Percentiles rank a stretch among this genome's conserved stretches.
These are phyloP conservation scores for Montipora sp. DNA, from an alignment of 64 coral and sea anemone genomes.

Conservation along the genomic window DNA sequence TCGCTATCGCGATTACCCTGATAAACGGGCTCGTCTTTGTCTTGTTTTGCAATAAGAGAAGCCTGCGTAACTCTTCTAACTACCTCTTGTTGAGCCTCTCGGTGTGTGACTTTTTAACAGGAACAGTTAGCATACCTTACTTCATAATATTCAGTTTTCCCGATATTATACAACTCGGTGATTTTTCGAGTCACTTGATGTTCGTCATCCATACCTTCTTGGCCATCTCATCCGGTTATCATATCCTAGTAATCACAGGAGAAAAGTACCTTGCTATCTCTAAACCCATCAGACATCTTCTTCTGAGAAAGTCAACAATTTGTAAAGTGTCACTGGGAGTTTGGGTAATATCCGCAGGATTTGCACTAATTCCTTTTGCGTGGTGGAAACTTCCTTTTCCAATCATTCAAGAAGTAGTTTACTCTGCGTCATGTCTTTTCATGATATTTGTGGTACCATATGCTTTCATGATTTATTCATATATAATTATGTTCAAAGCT, in stretches of 20 bases:
- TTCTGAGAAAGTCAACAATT: background rate
- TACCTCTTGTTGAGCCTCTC: conserved; percentile 78
- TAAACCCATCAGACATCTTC: conserved; percentile 40
- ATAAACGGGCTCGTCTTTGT: conserved; percentile 73
- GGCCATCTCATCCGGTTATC: conserved; percentile 36
- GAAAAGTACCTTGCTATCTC: conserved; percentile 61
- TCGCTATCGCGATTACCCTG: conserved; percentile 37
- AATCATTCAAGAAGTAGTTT: background rate
- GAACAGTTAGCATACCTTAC: conserved; percentile 57
- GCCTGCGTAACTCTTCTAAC: conserved; percentile 60
- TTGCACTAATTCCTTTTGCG: background rate
- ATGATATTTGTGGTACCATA: conserved; percentile 58
- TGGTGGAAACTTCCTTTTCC: background rate
- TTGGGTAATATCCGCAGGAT: conserved; percentile 24
- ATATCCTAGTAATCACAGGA: conserved; percentile 44
- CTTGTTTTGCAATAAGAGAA: conserved; percentile 52
- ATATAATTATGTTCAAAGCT: conserved; percentile 43
- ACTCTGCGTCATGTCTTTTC: conserved; percentile 36
- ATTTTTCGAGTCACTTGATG: background rate
- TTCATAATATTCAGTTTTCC: background rate
- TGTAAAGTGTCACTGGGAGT: background rate
- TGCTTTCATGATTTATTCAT: conserved; percentile 42
- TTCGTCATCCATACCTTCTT: conserved; percentile 15
- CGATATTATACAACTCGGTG: background rate
- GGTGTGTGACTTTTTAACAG: conserved; percentile 71